Evolutionary conservation across 2,797 vertebrate genomes (phyloP).

Genomic region (Gallinago stenura): DNA sequence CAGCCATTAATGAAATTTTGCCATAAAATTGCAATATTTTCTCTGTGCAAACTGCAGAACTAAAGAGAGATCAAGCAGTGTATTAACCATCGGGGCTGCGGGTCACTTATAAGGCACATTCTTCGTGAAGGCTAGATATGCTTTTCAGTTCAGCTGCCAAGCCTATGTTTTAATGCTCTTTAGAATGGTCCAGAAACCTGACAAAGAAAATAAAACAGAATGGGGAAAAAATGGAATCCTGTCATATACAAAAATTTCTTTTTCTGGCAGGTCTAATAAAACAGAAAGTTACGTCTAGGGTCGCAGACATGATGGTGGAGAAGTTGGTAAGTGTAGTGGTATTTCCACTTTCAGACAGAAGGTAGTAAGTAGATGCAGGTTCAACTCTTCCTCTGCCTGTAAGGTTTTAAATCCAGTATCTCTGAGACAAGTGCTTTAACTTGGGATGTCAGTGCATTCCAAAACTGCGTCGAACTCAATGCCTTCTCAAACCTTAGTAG

Average conservation of each 20-base stretch:
- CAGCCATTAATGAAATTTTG: not conserved
- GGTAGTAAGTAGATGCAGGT: not conserved
- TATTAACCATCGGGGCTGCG: not conserved
- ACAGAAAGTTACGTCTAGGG: not conserved
- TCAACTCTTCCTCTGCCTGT: not conserved
- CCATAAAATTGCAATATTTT: not conserved
- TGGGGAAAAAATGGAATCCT: not conserved
- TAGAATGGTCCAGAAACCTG: not conserved
- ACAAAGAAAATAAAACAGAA: not conserved
- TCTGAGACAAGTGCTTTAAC: not conserved
- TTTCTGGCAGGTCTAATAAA: not conserved
- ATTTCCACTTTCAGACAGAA: not conserved
- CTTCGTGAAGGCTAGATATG: not conserved
- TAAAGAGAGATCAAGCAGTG: not conserved
- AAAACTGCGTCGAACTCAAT: not conserved
- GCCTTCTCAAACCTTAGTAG: not conserved
- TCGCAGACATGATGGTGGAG: not conserved
- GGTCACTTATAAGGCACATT: not conserved
- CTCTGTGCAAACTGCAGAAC: not conserved
- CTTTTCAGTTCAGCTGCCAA: slow-evolving; percentile 20
- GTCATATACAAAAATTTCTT: not conserved
- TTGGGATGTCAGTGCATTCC: not conserved
- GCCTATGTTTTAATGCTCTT: not conserved
- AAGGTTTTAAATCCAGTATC: not conserved
- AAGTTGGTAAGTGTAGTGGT: not conserved